phyloP scores from a whole-genome alignment of 2,888 invertebrate genomes.

The Cylindroiulus punctatus region DNA sequence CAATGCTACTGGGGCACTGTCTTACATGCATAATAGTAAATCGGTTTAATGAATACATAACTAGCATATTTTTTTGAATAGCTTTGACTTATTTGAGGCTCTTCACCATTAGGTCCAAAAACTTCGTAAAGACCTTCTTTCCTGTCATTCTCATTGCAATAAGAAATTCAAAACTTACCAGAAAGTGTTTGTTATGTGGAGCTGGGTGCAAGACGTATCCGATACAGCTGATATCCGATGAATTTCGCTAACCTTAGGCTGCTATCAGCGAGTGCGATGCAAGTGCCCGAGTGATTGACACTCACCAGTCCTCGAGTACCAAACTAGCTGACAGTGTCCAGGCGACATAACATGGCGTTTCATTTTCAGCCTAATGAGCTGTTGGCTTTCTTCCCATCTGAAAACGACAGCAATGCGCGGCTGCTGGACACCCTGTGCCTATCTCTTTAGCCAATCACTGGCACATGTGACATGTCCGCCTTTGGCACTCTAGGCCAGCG shows the following conservation, averaged over 20 bases:
- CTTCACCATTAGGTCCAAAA: too few relatives aligned
- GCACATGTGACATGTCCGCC: background rate
- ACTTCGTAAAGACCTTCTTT: too few relatives aligned
- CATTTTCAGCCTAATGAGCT: background rate
- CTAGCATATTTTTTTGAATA: too few relatives aligned
- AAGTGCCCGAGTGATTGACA: background rate
- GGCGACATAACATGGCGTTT: background rate
- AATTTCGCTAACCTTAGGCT: background rate
- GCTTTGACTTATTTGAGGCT: too few relatives aligned
- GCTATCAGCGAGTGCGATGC: background rate
- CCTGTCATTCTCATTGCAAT: too few relatives aligned
- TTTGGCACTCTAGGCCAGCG: background rate
- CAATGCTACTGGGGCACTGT: too few relatives aligned
- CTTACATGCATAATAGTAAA: too few relatives aligned
- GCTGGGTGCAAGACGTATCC: background rate
- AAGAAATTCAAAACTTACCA: too few relatives aligned
- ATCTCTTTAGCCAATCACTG: background rate
- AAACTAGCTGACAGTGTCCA: background rate
- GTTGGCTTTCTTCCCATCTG: background rate
- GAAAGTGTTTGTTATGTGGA: background rate
- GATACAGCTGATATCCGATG: background rate
- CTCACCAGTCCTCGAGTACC: background rate
- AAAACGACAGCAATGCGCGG: background rate
- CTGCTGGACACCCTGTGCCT: background rate
- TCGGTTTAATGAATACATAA: too few relatives aligned